These are phyloP conservation scores for Matsumurasca onukii DNA, from an alignment of 1,140 invertebrate species.

Conservation along the genomic window DNA sequence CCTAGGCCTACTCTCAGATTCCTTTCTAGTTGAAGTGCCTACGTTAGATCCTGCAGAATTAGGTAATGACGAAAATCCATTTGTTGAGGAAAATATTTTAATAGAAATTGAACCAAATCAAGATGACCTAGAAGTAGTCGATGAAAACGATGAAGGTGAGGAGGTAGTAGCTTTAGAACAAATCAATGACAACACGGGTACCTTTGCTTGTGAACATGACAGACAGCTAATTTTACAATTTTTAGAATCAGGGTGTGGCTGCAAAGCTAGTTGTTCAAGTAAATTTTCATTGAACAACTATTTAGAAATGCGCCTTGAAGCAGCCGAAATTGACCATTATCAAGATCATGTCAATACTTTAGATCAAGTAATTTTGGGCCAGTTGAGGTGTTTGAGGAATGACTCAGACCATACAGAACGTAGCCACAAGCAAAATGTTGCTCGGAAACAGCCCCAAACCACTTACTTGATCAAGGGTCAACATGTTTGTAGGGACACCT, in stretches of 20 bases:
- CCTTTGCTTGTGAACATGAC: too few species aligned
- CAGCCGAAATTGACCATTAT: constrained; percentile 20
- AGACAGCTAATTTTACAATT: too few species aligned
- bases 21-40: too few species aligned
- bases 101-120: too few species aligned
- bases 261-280: neutral
- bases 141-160: too few species aligned
- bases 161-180: too few species aligned
- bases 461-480: constrained; percentile 5
- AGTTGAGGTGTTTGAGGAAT: neutral
- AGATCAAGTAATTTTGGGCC: constrained; percentile 23
- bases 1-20: too few species aligned
- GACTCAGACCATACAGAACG: neutral
- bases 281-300: neutral
- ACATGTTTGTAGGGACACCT: constrained; percentile 9
- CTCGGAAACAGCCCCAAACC: neutral
- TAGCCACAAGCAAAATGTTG: neutral
- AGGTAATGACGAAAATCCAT: too few species aligned
- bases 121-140: too few species aligned
- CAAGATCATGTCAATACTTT: constrained; percentile 20
- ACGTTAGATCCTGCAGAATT: too few species aligned
- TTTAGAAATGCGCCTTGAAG: constrained; percentile 17
- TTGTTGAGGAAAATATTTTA: too few species aligned
- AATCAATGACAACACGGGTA: too few species aligned
- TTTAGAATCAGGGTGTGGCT: neutral